Evolutionary conservation across 1,140 invertebrate species (phyloP), one percentile per base, ranked within the genome.

Genomic region (Apocrypta bakeri): DNA sequence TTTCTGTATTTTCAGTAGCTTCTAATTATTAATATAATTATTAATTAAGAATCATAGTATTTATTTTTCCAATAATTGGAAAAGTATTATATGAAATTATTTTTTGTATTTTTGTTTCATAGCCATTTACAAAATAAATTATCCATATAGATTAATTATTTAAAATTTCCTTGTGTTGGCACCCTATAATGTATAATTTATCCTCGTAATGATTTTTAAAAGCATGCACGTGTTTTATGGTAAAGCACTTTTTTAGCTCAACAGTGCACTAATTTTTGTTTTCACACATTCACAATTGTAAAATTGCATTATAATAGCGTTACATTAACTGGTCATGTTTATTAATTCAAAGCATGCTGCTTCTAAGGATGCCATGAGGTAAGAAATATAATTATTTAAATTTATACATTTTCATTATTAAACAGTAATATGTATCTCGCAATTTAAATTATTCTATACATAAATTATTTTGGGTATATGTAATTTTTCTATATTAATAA

Each of bases 311-410:
- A n/a, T 66, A 66, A 66, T 66, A 14, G n/a, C 8, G 66, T 14
- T 29, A 37, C 33, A 37, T 69, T 82, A 48, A 82, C 56, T 66
- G 31, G 61, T 48, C 29, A 72, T 72, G 33, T 72, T 40, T 73
- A 25, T 83, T 17, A n/a, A 81, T 87, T 84, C 61, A 86, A 88
- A 90, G 88, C 88, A 89, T 90, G 88, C 86, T 48, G 85, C 87
- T 86, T 84, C 61, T 88, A 88, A 87, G 87, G 85, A 86, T 78
- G 12, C 77, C 68, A 80, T 61, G 63, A 90, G 89, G 89, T 90
- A 90, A 89, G 85, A 76, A n/a, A n/a, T 29, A 25, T 37, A 72
- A 9, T 42, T 40, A 31, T 72, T 72, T 42, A 6, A 75, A 42
- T 25, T 66, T 29, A 1, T 17, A 21, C 27, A 7, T 61, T 73